phyloP scores from a whole-genome alignment of 2,113 vertebrate genomes.

The Pelvicachromis taeniatus region DNA sequence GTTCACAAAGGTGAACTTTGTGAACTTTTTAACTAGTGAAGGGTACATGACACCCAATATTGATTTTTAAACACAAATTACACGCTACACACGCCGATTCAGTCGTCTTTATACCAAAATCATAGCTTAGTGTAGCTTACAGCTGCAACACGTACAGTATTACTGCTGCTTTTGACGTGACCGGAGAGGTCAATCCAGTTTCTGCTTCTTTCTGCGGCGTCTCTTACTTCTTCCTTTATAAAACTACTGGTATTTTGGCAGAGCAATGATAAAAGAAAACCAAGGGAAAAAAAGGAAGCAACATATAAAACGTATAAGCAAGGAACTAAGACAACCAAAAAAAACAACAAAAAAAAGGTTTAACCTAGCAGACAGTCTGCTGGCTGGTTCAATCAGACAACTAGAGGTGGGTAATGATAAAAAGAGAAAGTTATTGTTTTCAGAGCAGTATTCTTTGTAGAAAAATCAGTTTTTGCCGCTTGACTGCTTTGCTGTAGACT shows the following conservation, averaged over 20 bases:
- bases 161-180: background rate
- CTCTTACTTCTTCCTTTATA: background rate
- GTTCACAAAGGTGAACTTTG: background rate
- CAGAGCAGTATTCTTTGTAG: constrained; percentile 16
- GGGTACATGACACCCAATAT: background rate
- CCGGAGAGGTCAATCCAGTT: background rate
- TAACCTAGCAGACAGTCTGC: background rate
- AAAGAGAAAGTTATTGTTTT: constrained; percentile 38
- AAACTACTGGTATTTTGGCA: background rate
- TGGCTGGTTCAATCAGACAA: background rate
- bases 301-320: background rate
- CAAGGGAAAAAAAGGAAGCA: background rate
- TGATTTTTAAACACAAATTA: background rate
- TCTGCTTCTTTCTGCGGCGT: background rate
- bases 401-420: background rate
- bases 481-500: constrained; percentile 32
- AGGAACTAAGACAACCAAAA: background rate
- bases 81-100: background rate
- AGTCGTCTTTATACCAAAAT: background rate
- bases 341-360: background rate
- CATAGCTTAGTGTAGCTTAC: background rate
- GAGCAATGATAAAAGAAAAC: background rate
- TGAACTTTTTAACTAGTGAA: background rate
- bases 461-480: constrained; percentile 52
- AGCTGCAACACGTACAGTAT: background rate